phyloP scores from a whole-genome alignment of 2,113 vertebrate genomes.

The Benitochromis conjunctus region DNA sequence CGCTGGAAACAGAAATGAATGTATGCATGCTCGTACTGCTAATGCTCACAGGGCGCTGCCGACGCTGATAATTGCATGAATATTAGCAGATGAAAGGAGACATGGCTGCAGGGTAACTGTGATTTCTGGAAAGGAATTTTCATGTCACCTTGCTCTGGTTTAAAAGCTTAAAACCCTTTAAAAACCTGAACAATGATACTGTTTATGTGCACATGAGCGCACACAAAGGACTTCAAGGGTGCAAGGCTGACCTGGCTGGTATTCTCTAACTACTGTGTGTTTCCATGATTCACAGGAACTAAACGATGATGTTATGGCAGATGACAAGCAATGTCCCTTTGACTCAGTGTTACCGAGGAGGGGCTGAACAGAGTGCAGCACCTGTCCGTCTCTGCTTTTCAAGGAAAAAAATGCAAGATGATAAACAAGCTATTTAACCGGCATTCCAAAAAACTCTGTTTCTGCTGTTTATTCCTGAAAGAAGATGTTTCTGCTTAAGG shows the following conservation, averaged over 20 bases:
- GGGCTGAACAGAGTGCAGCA: not conserved
- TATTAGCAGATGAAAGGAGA: not conserved
- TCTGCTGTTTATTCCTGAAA: not conserved
- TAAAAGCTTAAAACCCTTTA: not conserved
- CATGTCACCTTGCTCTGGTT: not conserved
- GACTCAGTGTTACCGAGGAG: not conserved
- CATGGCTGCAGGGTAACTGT: not conserved
- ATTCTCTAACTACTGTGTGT: not conserved
- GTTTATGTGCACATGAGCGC: not conserved
- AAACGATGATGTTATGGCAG: slow-evolving; percentile 7
- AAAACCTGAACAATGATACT: not conserved
- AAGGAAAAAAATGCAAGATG: not conserved
- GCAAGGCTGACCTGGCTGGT: not conserved
- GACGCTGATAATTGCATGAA: not conserved
- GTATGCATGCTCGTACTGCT: not conserved
- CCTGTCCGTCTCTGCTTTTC: slow-evolving; percentile 7
- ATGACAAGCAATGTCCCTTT: slow-evolving; percentile 12
- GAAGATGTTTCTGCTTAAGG: not conserved
- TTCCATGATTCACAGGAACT: not conserved
- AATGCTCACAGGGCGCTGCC: not conserved
- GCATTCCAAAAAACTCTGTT: not conserved
- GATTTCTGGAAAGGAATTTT: not conserved
- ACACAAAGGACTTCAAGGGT: not conserved
- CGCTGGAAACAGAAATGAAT: not conserved
- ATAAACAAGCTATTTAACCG: not conserved